These are phyloP conservation scores for Halocynthia aurantium DNA, from an alignment of 23 tunicate genomes.

Conservation along the genomic window DNA sequence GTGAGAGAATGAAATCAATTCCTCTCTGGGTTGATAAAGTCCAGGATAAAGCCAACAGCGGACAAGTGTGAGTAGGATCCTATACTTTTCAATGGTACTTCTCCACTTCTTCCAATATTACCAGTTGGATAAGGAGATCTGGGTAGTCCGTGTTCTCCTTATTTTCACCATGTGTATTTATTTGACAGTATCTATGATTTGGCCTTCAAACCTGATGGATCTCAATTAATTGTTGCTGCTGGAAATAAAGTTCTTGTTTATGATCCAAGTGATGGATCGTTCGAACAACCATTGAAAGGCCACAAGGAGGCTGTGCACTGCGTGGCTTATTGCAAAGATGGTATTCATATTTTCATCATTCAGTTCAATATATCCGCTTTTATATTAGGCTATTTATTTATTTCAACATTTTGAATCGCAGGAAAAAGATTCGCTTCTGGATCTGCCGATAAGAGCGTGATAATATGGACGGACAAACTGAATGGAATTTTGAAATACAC, in stretches of 20 bases:
- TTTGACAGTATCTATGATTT: constrained; percentile 67
- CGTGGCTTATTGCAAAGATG: constrained; percentile 76
- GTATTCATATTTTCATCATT: constrained; percentile 10
- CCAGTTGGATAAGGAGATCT: too few relatives aligned
- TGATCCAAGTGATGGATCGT: constrained; percentile 72
- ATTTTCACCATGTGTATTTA: neutral
- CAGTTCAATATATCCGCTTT: neutral
- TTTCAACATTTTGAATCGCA: constrained; percentile 6
- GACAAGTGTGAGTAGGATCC: constrained; percentile 9
- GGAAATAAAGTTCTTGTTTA: constrained; percentile 71
- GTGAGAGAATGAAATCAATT: constrained; percentile 42
- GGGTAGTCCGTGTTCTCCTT: too few relatives aligned
- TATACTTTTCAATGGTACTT: too few relatives aligned
- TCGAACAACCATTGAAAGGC: constrained; percentile 56
- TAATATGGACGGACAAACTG: constrained; percentile 83
- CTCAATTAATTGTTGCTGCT: constrained; percentile 70
- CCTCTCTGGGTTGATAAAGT: constrained; percentile 81
- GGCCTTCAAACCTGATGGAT: constrained; percentile 93
- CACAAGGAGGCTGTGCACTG: constrained; percentile 83
- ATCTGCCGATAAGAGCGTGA: constrained; percentile 79
- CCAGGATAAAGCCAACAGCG: constrained; percentile 31
- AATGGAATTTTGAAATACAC: constrained; percentile 78
- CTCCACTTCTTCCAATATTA: too few relatives aligned
- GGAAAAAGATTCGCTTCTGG: constrained; percentile 93
- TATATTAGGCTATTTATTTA: neutral